Conservation (phyloP, 2,888 invertebrate genomes). For the Chloromyia formosa region DNA sequence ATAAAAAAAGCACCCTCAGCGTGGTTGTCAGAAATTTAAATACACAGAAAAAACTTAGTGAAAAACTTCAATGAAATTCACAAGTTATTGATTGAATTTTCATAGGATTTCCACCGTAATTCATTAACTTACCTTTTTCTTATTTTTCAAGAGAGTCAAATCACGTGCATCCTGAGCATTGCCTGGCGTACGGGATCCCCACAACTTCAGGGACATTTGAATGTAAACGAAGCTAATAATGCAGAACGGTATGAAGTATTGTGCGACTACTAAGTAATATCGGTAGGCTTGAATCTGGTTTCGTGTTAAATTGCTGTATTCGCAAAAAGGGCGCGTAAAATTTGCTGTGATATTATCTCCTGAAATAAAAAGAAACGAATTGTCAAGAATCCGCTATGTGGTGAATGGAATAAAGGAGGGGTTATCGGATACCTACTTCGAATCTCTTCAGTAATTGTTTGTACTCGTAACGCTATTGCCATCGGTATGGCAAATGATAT, state of each 20-base stretch:
- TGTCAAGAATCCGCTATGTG: background rate
- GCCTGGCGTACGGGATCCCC: constrained; percentile 82
- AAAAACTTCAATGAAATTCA: too few species aligned
- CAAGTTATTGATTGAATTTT: too few species aligned
- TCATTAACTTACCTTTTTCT: constrained; percentile 83
- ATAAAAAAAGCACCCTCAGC: too few species aligned
- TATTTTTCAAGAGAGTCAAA: constrained; percentile 81
- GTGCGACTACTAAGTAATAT: constrained; percentile 66
- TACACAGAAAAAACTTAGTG: too few species aligned
- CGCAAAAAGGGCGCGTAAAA: constrained; percentile 66
- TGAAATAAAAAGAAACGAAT: constrained; percentile 48
- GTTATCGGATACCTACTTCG: constrained; percentile 55
- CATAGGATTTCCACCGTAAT: too few species aligned
- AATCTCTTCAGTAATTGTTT: constrained; percentile 58
- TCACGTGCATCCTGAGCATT: constrained; percentile 81
- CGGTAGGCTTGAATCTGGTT: constrained; percentile 66
- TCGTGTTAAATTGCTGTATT: constrained; percentile 65
- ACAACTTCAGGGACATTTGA: constrained; percentile 80
- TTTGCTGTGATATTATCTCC: constrained; percentile 59
- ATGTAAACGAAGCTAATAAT: constrained; percentile 85
- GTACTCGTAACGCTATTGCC: constrained; percentile 62
- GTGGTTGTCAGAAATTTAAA: too few species aligned
- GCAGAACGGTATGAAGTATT: constrained; percentile 82
- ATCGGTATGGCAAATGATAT: constrained; percentile 75
- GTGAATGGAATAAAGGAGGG: background rate